Evolutionary conservation across 2,113 vertebrate species (phyloP).

Genomic region (Eupsittula cactorum): DNA sequence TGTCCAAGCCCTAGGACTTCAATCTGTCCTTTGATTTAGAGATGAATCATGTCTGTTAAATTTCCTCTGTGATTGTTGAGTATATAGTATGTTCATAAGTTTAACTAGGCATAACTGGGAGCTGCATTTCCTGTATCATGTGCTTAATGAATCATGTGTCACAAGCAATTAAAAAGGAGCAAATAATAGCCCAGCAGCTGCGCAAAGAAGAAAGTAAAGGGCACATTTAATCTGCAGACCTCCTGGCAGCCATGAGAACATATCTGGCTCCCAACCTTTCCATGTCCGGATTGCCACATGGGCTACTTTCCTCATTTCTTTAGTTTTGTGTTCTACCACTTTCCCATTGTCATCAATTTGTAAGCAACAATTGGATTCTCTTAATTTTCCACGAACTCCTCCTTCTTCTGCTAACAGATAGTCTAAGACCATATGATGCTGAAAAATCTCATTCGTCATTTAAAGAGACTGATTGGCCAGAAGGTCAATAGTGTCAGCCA

Average conservation of each 20-base stretch:
- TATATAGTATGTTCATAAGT: not conserved
- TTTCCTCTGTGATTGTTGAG: not conserved
- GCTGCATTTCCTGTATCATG: not conserved
- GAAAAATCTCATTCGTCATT: not conserved
- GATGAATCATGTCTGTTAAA: not conserved
- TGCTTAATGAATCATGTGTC: not conserved
- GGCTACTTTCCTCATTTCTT: not conserved
- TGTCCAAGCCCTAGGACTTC: not conserved
- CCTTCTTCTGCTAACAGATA: not conserved
- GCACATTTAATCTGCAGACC: not conserved
- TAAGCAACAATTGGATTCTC: not conserved
- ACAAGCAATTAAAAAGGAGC: not conserved
- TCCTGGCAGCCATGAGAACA: not conserved
- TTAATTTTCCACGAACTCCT: not conserved
- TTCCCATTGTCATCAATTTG: not conserved
- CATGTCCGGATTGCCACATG: not conserved
- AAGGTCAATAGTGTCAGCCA: not conserved
- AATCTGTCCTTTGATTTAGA: not conserved
- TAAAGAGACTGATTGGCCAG: not conserved
- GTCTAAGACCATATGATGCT: not conserved
- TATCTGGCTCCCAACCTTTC: not conserved
- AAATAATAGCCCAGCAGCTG: not conserved
- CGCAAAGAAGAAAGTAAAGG: not conserved
- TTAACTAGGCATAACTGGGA: not conserved
- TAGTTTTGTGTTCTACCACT: not conserved